phyloP scores from a whole-genome alignment of 2,113 vertebrate genomes.

The Sturnira hondurensis region DNA sequence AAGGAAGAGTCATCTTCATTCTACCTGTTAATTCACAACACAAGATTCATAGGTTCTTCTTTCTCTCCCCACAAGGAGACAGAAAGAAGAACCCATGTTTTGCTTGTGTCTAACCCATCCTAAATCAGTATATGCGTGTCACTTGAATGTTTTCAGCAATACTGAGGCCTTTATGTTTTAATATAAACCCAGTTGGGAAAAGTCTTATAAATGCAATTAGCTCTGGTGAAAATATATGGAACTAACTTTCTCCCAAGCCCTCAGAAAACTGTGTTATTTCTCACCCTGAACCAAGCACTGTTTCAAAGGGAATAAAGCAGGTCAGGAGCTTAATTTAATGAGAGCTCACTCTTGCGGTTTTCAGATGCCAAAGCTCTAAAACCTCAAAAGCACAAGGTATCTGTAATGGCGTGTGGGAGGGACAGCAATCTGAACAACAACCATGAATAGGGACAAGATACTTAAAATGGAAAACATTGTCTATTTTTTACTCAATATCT shows the following conservation, averaged over 20 bases:
- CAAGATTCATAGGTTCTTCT: background rate
- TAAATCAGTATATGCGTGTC: too few species aligned
- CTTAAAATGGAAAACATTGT: background rate
- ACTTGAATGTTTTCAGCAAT: background rate
- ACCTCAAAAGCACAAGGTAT: background rate
- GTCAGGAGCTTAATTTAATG: background rate
- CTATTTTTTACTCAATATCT: background rate
- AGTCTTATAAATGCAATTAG: background rate
- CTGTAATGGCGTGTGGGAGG: rapidly evolving
- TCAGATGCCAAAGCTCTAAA: background rate
- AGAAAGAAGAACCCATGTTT: background rate
- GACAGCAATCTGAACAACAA: background rate
- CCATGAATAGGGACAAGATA: rapidly evolving
- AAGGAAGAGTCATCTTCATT: background rate
- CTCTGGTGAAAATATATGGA: background rate
- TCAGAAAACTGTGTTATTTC: background rate
- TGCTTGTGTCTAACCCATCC: background rate
- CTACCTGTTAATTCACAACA: background rate
- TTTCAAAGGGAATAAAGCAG: background rate
- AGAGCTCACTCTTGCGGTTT: background rate
- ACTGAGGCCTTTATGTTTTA: background rate
- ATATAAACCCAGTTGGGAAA: background rate
- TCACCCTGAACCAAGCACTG: background rate
- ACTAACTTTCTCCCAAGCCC: background rate
- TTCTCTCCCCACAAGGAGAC: rapidly evolving